Conservation (phyloP, 1,140 invertebrate species). For the Homarus americanus region DNA sequence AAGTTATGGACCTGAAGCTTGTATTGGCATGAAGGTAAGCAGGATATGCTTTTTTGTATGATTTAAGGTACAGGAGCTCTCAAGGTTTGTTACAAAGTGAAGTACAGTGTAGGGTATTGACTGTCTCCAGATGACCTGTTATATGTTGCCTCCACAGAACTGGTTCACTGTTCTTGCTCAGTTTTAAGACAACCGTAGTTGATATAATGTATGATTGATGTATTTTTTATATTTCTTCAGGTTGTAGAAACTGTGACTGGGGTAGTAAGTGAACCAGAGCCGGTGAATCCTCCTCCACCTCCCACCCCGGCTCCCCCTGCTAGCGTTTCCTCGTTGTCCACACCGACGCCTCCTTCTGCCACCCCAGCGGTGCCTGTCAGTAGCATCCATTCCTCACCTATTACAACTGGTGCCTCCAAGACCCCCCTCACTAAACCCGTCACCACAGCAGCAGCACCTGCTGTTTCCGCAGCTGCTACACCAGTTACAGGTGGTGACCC, state of each 20-base stretch:
- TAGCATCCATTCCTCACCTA: not conserved
- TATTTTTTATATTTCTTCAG: constrained; percentile 78
- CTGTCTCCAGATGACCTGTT: no score
- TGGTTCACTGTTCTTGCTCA: no score
- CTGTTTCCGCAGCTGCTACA: not conserved
- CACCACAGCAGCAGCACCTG: constrained; percentile 1
- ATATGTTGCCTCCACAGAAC: no score
- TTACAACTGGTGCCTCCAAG: not conserved
- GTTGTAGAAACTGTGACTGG: constrained; percentile 93
- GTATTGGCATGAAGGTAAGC: constrained; percentile 96
- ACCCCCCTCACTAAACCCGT: constrained; percentile 8
- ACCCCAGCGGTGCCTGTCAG: constrained; percentile 74
- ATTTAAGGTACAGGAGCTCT: no score
- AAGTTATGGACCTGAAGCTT: constrained; percentile 95
- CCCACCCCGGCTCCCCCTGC: constrained; percentile 73
- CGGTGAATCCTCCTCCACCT: constrained; percentile 49
- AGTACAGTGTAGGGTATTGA: no score
- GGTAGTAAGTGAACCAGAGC: constrained; percentile 75
- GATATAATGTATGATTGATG: not conserved
- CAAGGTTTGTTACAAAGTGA: no score
- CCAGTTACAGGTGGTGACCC: constrained; percentile 28
- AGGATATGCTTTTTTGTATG: not conserved
- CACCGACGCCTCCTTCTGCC: constrained; percentile 76
- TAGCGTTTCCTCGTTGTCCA: constrained; percentile 53
- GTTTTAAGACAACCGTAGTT: no score